These are phyloP conservation scores for Montipora sp. DNA, from an alignment of 64 coral and sea anemone species.

Conservation along the genomic window DNA sequence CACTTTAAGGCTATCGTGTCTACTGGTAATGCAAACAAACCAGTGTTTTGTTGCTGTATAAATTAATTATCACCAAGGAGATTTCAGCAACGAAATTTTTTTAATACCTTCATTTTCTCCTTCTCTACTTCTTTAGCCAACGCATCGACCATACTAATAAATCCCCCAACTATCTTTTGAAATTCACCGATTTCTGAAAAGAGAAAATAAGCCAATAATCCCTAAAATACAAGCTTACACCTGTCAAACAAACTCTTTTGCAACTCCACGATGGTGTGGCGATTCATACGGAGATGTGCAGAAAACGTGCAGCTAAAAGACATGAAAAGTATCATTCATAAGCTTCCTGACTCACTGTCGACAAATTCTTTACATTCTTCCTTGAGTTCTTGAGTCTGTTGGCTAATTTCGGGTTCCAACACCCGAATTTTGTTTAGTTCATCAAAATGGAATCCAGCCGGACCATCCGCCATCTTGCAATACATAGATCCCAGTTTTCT, in stretches of 20 bases:
- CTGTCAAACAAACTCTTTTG: too few species aligned
- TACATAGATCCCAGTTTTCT: slow-evolving; percentile 33
- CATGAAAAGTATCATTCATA: background rate
- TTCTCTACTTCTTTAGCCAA: slow-evolving; percentile 98
- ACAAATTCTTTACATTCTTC: slow-evolving; percentile 99
- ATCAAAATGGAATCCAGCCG: slow-evolving; percentile 95
- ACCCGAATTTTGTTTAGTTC: slow-evolving; percentile 98
- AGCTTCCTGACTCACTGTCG: slow-evolving; percentile 74
- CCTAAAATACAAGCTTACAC: background rate
- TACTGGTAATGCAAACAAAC: too few species aligned
- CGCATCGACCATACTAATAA: slow-evolving; percentile 96
- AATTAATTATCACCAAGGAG: slow-evolving; percentile 29
- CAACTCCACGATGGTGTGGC: too few species aligned
- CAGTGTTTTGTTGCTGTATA: too few species aligned
- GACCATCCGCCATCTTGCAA: slow-evolving; percentile 94
- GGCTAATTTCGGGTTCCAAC: slow-evolving; percentile 96
- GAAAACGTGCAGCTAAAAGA: background rate
- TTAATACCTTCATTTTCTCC: slow-evolving; percentile 98
- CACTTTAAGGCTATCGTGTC: too few species aligned
- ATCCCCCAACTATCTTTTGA: slow-evolving; percentile 97
- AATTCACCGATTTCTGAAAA: slow-evolving; percentile 94
- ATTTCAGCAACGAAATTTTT: background rate
- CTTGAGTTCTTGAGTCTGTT: slow-evolving; percentile 92
- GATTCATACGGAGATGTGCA: too few species aligned
- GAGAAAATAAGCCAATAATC: slow-evolving; percentile 2